Conservation (phyloP, 2,888 invertebrate genomes). For the Meliscaeva auricollis region DNA sequence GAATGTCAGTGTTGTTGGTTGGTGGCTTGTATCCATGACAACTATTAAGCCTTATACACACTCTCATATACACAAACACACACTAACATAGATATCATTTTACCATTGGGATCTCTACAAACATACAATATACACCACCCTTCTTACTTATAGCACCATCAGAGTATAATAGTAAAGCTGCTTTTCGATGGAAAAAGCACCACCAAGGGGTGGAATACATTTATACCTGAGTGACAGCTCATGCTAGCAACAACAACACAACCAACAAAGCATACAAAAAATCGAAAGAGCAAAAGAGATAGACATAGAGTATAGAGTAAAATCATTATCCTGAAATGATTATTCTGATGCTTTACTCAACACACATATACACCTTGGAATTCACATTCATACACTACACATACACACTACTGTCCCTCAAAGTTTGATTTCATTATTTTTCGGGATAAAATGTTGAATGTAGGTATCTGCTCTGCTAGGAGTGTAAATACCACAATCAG, state of each 20-base stretch:
- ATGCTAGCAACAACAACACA: slow-evolving; percentile 13
- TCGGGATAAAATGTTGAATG: slow-evolving; percentile 38
- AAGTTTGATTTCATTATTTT: slow-evolving; percentile 72
- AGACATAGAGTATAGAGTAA: slow-evolving; percentile 23
- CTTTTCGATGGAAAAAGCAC: slow-evolving; percentile 56
- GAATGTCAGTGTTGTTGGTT: slow-evolving; percentile 63
- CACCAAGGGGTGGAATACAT: slow-evolving; percentile 63
- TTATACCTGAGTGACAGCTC: slow-evolving; percentile 57
- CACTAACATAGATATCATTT: slow-evolving; percentile 18
- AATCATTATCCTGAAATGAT: slow-evolving; percentile 74
- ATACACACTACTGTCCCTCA: slow-evolving; percentile 37
- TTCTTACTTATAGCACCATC: too few species aligned
- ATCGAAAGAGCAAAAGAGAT: slow-evolving; percentile 32
- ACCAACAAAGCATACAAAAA: slow-evolving; percentile 5
- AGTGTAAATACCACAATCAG: slow-evolving; percentile 68
- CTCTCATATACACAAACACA: slow-evolving; percentile 46
- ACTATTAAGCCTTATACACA: slow-evolving; percentile 59
- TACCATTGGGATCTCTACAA: slow-evolving; percentile 46
- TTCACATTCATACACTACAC: not conserved
- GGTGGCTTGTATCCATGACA: slow-evolving; percentile 72
- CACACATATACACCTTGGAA: not conserved
- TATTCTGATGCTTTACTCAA: slow-evolving; percentile 50
- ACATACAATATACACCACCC: slow-evolving; percentile 62
- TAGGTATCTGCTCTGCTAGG: slow-evolving; percentile 18
- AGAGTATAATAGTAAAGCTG: slow-evolving; percentile 63